A percentile compares a stretch with the other conserved stretches of the same genome.
Evolutionary conservation across 2,888 invertebrate genomes (phyloP).

Genomic region (Cantharis nigra): DNA sequence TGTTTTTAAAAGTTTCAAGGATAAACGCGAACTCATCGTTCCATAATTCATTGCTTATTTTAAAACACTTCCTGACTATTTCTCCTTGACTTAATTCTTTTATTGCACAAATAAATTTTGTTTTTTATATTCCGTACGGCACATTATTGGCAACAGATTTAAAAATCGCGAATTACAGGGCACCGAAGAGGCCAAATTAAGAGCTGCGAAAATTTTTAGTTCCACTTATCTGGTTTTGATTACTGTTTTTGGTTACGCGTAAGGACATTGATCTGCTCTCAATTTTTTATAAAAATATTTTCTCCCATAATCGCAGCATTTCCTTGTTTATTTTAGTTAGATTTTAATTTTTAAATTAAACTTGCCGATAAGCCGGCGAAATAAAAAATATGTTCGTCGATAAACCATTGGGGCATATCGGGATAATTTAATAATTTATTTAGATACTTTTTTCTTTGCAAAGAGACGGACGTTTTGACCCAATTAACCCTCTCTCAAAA

Average conservation of each 20-base stretch:
- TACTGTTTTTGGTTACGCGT: not conserved
- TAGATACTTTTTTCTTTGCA: not conserved
- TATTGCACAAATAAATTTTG: not conserved
- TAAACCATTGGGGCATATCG: not conserved
- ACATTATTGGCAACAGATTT: not conserved
- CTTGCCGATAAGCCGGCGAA: not conserved
- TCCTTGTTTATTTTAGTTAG: not conserved
- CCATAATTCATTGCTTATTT: slow-evolving; percentile 12
- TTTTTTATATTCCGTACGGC: not conserved
- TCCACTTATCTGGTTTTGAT: not conserved
- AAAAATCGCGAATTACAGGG: too few species aligned
- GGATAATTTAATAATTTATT: not conserved
- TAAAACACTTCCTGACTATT: slow-evolving; percentile 8
- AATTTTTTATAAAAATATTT: not conserved
- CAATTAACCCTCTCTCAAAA: not conserved
- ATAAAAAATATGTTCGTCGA: not conserved
- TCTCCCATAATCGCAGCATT: not conserved
- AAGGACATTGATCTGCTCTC: not conserved
- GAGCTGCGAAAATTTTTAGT: not conserved
- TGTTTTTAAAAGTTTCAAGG: slow-evolving; percentile 5
- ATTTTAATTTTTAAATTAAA: not conserved
- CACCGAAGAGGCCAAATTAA: too few species aligned
- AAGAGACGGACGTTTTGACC: not conserved
- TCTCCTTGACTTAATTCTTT: slow-evolving; percentile 7
- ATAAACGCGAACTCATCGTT: not conserved